Base-by-base conservation (phyloP, 2,797 vertebrate genomes). In the Gallinago stenura region DNA sequence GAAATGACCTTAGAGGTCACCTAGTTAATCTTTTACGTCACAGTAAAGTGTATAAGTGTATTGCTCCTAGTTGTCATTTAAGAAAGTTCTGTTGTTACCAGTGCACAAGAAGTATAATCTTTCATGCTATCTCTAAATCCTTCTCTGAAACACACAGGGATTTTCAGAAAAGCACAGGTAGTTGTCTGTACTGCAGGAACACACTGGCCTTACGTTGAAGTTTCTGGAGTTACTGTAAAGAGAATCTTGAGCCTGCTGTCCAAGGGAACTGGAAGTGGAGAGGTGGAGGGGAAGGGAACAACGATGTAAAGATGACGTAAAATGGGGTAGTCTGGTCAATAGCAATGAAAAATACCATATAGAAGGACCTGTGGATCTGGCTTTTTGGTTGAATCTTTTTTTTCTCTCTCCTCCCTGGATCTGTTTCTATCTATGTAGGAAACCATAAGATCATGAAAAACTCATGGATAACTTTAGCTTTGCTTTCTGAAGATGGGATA, bases 201-300 rank as follows among this genome's bases (percentile, higher is more conserved):
- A 21, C 1, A 2, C 4, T n/a, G 22, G 3, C 24, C 43, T 41
- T 57, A 54, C 41, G 39, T 10, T 79, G 48, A 73, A 56, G 3
- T 39, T 75, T 83, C 30, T 53, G 19, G 20, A 77, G 30, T 57
- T 58, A 25, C 11, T 18, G 0, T 31, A 56, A 25, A 35, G 13
- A 35, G 12, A 87, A 16, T 66, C 31, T 39, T 65, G 25, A 71
- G 9, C 21, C 3, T 69, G 6, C 12, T 15, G 3, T n/a, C 35
- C 33, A 79, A 75, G 19, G 12, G 12, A 68, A 3, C 2, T 46
- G 24, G 10, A 25, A 7, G 2, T 54, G 10, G 6, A 2, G 1
- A 53, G 2, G 16, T 53, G 10, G 14, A 75, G 7, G 1, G 9
- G 16, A 64, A 76, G 17, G 30, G 12, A 58, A 15, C 9, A 78